These are phyloP conservation scores for Lerema accius DNA, from an alignment of 1,140 invertebrate species.

Conservation along the genomic window DNA sequence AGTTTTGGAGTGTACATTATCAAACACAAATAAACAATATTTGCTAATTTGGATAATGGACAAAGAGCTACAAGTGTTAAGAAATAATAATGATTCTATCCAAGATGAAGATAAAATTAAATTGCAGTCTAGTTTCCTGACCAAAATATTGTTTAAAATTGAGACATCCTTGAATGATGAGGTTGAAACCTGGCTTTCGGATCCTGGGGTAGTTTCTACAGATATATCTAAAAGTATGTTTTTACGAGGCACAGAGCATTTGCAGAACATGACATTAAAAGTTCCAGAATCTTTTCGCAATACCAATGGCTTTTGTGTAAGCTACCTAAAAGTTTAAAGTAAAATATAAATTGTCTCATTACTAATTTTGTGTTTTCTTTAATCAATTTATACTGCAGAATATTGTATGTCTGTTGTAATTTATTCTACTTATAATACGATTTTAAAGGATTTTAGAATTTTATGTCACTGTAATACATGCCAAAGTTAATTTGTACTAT, in stretches of 20 bases:
- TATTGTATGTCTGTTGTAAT: too few species aligned
- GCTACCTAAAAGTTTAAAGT: constrained; percentile 78
- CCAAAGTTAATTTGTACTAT: too few species aligned
- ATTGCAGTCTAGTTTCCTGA: constrained; percentile 63
- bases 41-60: constrained; percentile 83
- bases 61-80: constrained; percentile 79
- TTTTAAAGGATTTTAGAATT: too few species aligned
- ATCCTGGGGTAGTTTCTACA: constrained; percentile 71
- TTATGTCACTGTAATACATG: too few species aligned
- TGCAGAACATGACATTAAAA: constrained; percentile 81
- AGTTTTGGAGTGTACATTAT: constrained; percentile 69
- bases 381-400: neutral
- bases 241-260: constrained; percentile 73
- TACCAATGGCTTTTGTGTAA: constrained; percentile 82
- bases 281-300: constrained; percentile 80
- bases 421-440: too few species aligned
- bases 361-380: constrained; percentile 24
- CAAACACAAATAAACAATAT: constrained; percentile 71
- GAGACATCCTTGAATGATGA: constrained; percentile 63
- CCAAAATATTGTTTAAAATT: constrained; percentile 82
- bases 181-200: constrained; percentile 77
- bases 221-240: constrained; percentile 84
- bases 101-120: constrained; percentile 57
- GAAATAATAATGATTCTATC: constrained; percentile 50
- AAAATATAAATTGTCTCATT: constrained; percentile 51